These are phyloP conservation scores for Ethmia dodecea DNA, from an alignment of 2,888 invertebrate genomes.

Conservation along the genomic window DNA sequence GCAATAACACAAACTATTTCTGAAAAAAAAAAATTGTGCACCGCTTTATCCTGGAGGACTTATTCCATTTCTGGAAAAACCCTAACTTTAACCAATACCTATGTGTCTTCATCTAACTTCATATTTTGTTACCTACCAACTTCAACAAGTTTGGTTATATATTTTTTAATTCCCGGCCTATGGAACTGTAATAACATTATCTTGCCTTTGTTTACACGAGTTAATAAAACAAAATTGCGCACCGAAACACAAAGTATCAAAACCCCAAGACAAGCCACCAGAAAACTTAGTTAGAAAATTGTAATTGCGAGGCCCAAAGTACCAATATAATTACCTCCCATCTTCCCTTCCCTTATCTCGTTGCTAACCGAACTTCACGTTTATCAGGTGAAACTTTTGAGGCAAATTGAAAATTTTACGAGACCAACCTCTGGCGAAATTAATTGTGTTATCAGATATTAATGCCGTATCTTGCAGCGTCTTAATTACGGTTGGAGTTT, in stretches of 20 bases:
- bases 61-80: no score
- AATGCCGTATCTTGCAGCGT: constrained; percentile 57
- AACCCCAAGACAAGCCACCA: constrained; percentile 15
- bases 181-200: no score
- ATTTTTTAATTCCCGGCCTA: no score
- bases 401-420: constrained; percentile 74
- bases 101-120: no score
- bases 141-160: no score
- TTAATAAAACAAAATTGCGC: no score
- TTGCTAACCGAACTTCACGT: constrained; percentile 48
- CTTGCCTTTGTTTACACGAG: no score
- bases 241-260: neutral
- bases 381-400: constrained; percentile 71
- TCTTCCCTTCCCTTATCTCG: constrained; percentile 42
- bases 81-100: no score
- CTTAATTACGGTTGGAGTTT: constrained; percentile 47
- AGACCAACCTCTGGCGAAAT: constrained; percentile 42
- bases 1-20: no score
- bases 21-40: no score
- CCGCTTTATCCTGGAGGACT: no score
- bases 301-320: constrained; percentile 31
- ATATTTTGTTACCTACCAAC: no score
- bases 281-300: constrained; percentile 34
- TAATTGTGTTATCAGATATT: constrained; percentile 77
- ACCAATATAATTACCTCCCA: constrained; percentile 42